Conservation (phyloP, 1,140 invertebrate genomes). For the Dysdera silvatica region DNA sequence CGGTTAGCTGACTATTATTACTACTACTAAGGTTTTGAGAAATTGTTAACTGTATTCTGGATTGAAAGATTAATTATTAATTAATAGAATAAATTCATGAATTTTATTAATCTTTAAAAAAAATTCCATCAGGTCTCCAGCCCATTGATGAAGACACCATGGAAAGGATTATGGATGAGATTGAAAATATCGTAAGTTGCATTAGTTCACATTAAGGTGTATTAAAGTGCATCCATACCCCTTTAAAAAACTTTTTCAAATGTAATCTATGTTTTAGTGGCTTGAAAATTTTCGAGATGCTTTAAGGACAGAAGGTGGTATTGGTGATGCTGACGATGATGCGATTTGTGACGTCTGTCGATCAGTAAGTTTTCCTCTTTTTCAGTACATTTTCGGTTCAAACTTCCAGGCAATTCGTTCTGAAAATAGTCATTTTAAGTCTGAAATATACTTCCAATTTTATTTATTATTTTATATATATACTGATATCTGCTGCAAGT, state of each 20-base stretch:
- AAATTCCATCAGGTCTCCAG: slow-evolving; percentile 50
- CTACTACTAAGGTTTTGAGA: background rate
- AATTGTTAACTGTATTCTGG: background rate
- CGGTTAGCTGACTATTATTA: background rate
- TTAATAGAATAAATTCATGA: background rate
- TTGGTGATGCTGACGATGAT: slow-evolving; percentile 95
- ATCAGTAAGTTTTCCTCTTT: slow-evolving; percentile 56
- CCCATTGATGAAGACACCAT: slow-evolving; percentile 75
- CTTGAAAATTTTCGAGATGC: slow-evolving; percentile 91
- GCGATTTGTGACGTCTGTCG: slow-evolving; percentile 97
- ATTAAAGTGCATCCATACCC: background rate
- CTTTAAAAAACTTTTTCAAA: background rate
- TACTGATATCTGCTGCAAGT: background rate
- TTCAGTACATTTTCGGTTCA: background rate
- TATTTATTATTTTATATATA: background rate
- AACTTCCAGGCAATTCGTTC: background rate
- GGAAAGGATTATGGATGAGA: slow-evolving; percentile 82
- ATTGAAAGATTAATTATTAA: background rate
- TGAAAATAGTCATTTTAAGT: background rate
- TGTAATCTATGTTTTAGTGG: slow-evolving; percentile 46
- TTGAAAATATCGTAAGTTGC: slow-evolving; percentile 59
- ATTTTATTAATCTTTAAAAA: slow-evolving; percentile 5
- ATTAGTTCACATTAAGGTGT: background rate
- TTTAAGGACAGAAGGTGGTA: slow-evolving; percentile 84
- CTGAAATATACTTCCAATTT: background rate